These are phyloP conservation scores for Boloria selene DNA, from an alignment of 2,888 invertebrate species.

Conservation along the genomic window DNA sequence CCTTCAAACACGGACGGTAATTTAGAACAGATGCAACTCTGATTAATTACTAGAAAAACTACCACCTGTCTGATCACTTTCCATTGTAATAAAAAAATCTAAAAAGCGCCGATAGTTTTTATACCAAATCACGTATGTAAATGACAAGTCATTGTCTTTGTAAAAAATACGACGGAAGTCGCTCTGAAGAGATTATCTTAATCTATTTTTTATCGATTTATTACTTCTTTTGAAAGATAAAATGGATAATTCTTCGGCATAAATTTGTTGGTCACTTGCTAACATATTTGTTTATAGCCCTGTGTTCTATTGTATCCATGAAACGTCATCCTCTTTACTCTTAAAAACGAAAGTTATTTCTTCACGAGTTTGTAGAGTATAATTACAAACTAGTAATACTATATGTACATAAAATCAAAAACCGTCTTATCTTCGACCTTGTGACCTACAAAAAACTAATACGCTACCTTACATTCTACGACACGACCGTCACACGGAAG, in stretches of 20 bases:
- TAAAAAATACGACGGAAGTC: conserved; percentile 57
- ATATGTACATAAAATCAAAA: neutral
- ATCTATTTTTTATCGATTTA: conserved; percentile 30
- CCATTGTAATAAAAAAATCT: conserved; percentile 53
- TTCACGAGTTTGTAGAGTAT: neutral
- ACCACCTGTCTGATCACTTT: conserved; percentile 77
- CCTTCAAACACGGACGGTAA: conserved; percentile 70
- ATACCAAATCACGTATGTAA: conserved; percentile 71
- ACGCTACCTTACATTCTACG: conserved; percentile 33
- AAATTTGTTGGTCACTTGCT: no score
- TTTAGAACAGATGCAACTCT: conserved; percentile 75
- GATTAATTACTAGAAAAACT: conserved; percentile 79
- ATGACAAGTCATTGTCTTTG: conserved; percentile 75
- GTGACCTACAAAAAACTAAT: conserved; percentile 34
- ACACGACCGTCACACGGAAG: conserved; percentile 70
- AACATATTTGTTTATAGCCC: no score
- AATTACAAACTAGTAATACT: neutral
- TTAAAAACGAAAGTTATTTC: no score
- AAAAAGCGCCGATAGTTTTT: conserved; percentile 52
- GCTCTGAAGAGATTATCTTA: conserved; percentile 49
- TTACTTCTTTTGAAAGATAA: neutral
- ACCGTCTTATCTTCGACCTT: conserved; percentile 23
- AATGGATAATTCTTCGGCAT: no score
- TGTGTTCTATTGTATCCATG: no score
- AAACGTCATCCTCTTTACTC: no score